These are phyloP conservation scores for Muscidifurax raptorellus DNA, from an alignment of 1,140 invertebrate species.

Conservation along the genomic window DNA sequence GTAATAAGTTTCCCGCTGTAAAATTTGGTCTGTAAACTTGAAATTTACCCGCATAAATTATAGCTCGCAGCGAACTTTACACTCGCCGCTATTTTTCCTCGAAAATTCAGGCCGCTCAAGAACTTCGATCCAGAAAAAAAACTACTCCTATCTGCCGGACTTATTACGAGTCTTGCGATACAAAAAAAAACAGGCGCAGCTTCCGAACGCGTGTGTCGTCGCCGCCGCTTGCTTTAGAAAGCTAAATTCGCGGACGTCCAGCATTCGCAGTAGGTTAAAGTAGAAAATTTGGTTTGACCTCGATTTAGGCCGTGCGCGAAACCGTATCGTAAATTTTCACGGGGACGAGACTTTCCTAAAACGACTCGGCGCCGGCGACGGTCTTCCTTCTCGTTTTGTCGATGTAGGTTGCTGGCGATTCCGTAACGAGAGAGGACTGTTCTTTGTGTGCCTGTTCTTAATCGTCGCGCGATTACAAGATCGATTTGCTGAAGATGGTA, in stretches of 20 bases:
- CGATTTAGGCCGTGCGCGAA: slow-evolving; percentile 67
- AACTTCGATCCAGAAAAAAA: slow-evolving; percentile 1
- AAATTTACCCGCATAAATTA: background rate
- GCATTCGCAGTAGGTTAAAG: slow-evolving; percentile 75
- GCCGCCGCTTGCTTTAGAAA: slow-evolving; percentile 73
- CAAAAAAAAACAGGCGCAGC: slow-evolving; percentile 30
- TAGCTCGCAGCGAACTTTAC: too few species aligned
- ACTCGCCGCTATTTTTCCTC: too few species aligned
- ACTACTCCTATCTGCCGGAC: background rate
- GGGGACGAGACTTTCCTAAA: slow-evolving; percentile 41
- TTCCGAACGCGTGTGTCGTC: slow-evolving; percentile 39
- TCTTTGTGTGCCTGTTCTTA: too few species aligned
- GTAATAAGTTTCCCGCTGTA: background rate
- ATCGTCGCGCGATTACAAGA: background rate
- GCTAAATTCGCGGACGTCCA: slow-evolving; percentile 72
- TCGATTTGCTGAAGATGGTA: too few species aligned
- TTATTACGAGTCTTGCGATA: background rate
- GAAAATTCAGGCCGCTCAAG: slow-evolving; percentile 3
- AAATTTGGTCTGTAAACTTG: background rate
- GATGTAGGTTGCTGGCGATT: background rate
- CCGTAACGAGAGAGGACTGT: background rate
- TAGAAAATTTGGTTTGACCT: slow-evolving; percentile 76
- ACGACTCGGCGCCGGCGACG: background rate
- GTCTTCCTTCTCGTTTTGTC: slow-evolving; percentile 11
- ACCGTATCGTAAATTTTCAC: slow-evolving; percentile 34